phyloP scores from a whole-genome alignment of 2,113 vertebrate species.

The Eclectus roratus region DNA sequence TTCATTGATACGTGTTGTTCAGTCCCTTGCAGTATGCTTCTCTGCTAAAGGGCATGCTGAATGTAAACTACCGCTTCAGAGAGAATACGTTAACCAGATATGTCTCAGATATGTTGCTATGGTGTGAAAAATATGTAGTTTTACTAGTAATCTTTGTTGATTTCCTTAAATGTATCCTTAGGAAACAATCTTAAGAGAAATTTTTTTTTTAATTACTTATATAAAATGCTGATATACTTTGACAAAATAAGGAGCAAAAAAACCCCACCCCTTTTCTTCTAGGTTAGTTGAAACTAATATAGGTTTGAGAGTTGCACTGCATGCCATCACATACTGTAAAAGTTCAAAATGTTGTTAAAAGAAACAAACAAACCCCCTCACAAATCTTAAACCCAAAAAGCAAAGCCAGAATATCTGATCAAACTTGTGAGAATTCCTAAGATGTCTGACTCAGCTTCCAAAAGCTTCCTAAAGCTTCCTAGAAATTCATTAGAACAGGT shows the following conservation, averaged over 20 bases:
- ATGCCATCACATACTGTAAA: not conserved
- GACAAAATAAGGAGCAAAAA: slow-evolving; percentile 28
- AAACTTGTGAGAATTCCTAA: not conserved
- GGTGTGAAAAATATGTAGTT: slow-evolving; percentile 78
- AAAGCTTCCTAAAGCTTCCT: not conserved
- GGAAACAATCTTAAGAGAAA: slow-evolving; percentile 58
- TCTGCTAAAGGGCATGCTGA: not conserved
- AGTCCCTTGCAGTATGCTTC: not conserved
- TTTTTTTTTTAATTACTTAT: not conserved
- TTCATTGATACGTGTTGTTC: not conserved
- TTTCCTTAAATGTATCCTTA: slow-evolving; percentile 67
- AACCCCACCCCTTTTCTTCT: not conserved
- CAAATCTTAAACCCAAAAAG: not conserved
- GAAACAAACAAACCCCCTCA: not conserved
- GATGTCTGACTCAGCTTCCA: not conserved
- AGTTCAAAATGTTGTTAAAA: not conserved
- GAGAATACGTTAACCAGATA: slow-evolving; percentile 69
- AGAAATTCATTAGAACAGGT: not conserved
- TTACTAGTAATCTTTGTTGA: slow-evolving; percentile 50
- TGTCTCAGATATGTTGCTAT: slow-evolving; percentile 67
- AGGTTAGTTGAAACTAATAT: not conserved
- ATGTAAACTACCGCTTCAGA: slow-evolving; percentile 55
- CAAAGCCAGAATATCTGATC: not conserved
- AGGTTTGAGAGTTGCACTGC: not conserved
- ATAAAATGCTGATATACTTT: slow-evolving; percentile 26